Percentiles rank a stretch among this genome's conserved stretches.
Evolutionary conservation across 2,888 invertebrate species (phyloP).

Genomic region (Platerodrilus igneus): DNA sequence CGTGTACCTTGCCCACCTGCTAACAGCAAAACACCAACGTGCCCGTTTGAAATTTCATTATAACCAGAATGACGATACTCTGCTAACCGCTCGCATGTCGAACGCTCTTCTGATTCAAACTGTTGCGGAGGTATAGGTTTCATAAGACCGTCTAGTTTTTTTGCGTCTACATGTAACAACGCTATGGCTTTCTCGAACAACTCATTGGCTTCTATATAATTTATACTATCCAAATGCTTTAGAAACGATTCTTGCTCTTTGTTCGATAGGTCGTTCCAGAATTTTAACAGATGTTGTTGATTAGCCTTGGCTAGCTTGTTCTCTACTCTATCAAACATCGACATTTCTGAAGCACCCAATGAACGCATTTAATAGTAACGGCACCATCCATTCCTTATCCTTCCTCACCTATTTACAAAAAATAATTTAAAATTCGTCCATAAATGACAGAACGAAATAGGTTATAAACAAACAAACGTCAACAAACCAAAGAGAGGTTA

Average conservation of each 20-base stretch:
- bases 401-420: too few species aligned
- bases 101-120: constrained; percentile 69
- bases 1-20: constrained; percentile 98
- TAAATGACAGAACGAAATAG: too few species aligned
- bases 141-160: constrained; percentile 74
- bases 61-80: constrained; percentile 67
- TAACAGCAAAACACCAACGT: constrained; percentile 83
- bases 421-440: too few species aligned
- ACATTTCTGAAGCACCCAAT: too few species aligned
- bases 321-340: too few species aligned
- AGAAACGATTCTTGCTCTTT: constrained; percentile 19
- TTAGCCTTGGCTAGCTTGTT: too few species aligned
- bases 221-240: constrained; percentile 26
- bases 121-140: constrained; percentile 77
- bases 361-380: too few species aligned
- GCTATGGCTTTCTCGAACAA: constrained; percentile 42
- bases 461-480: too few species aligned
- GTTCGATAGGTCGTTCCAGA: constrained; percentile 25
- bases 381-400: too few species aligned
- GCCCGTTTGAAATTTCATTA: constrained; percentile 54
- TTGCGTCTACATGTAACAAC: constrained; percentile 54
- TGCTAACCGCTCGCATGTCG: constrained; percentile 58
- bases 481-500: too few species aligned
- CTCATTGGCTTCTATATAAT: constrained; percentile 35
- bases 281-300: constrained; percentile 29